Base-by-base conservation (phyloP, 2,888 invertebrate species). In the Elmis aenea region DNA sequence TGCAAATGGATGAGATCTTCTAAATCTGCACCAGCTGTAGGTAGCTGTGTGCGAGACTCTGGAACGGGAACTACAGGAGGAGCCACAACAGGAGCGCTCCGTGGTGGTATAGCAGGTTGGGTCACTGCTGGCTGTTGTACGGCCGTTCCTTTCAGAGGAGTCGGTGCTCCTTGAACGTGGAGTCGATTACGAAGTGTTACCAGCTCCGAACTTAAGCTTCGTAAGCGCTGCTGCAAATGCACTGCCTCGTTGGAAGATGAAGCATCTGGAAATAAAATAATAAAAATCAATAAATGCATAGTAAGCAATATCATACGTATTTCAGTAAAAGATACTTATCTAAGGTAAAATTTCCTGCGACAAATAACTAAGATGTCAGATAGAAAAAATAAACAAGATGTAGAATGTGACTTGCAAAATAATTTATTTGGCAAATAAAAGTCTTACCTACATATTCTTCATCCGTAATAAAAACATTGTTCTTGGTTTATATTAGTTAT, bases 161-260 rank as follows among this genome's bases (percentile, higher is more conserved):
- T 61, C 49, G 65, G 63, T 31, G 66, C 46, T 64, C 75, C 77
- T 54, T 75, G 84, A 58, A 88, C 89, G 73, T 90, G 89, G 62
- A 92, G 76, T 52, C 89, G 81, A 73, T 90, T 91, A 56, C 92
- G 78, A 65, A 93, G 78, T 54, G 91, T 91, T 64, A 91, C 89
- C 74, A 93, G 74, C 74, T 92, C 91, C 53, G 90, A 85, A 73
- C 89, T 89, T 52, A 93, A 77, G 68, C 86, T 91, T 63, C 89
- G 84, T 62, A 92, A 76, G 54, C 90, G 83, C 68, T 91, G 91
- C 73, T 92, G 90, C 62, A 92, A 74, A 68, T 91, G 91, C 58
- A 90, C 91, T 54, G 91, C 91, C 76, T 92, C 92, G 76, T 90
- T 91, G 57, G 90, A 90, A 48, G 90, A 91, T 58, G 91, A 89